Conservation (phyloP, 2,797 vertebrate species). For the Botia almorhae region DNA sequence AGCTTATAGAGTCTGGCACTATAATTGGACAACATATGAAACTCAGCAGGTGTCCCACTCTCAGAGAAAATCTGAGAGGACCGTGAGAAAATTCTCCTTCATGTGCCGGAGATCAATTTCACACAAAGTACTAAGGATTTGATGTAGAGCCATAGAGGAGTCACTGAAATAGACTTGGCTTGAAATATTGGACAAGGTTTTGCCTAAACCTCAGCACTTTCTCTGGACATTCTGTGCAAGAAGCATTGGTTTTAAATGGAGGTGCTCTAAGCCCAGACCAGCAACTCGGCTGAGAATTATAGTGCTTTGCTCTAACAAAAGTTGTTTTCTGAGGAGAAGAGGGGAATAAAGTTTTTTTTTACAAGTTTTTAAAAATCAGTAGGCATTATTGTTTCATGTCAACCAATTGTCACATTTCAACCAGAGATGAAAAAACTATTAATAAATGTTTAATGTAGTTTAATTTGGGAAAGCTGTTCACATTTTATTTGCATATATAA, state of each 20-base stretch:
- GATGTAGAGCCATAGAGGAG: slow-evolving; percentile 70
- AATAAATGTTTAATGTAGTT: no score
- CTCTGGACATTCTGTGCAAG: slow-evolving; percentile 62
- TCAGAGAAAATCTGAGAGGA: slow-evolving; percentile 71
- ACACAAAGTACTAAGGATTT: slow-evolving; percentile 75
- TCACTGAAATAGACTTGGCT: slow-evolving; percentile 76
- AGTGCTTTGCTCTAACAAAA: slow-evolving; percentile 61
- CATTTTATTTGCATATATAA: no score
- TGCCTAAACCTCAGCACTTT: slow-evolving; percentile 65
- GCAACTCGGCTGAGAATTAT: slow-evolving; percentile 70
- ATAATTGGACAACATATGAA: slow-evolving; percentile 39
- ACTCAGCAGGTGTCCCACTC: slow-evolving; percentile 71
- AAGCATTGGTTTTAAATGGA: slow-evolving; percentile 51
- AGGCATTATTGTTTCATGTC: neutral
- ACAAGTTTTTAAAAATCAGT: neutral
- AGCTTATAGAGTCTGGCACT: slow-evolving; percentile 66
- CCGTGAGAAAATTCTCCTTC: slow-evolving; percentile 75
- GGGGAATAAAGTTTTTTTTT: no score
- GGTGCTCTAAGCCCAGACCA: slow-evolving; percentile 68
- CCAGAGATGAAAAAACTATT: no score
- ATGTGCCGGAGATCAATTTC: slow-evolving; percentile 79
- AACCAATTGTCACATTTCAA: no score
- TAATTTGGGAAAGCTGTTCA: no score
- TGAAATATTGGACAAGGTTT: slow-evolving; percentile 77
- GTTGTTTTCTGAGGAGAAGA: neutral